These are phyloP conservation scores for Charina bottae DNA, from an alignment of 2,113 vertebrate genomes.

Conservation along the genomic window DNA sequence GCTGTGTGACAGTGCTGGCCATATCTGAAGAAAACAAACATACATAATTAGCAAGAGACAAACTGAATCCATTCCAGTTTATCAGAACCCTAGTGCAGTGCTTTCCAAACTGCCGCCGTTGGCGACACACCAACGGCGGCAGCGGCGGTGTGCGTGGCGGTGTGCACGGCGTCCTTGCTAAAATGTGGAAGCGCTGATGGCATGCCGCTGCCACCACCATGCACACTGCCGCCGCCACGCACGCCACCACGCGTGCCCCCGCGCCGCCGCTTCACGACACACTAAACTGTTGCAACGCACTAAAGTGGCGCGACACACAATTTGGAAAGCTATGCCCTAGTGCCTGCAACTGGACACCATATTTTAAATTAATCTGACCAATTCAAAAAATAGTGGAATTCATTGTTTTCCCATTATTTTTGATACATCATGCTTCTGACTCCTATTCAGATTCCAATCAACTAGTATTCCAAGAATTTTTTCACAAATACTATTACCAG, in stretches of 20 bases:
- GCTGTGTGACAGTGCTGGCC: conserved; percentile 37
- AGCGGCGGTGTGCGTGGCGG: too few relatives aligned
- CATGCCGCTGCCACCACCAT: too few relatives aligned
- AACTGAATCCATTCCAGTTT: neutral
- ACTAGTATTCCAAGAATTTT: neutral
- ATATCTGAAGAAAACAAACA: conserved; percentile 21
- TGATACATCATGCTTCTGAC: neutral
- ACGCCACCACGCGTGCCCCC: too few relatives aligned
- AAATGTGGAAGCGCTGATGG: too few relatives aligned
- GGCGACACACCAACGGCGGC: too few relatives aligned
- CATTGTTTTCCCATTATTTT: neutral
- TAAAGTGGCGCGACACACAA: too few relatives aligned
- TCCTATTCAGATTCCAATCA: conserved; percentile 1
- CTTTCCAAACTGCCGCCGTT: too few relatives aligned
- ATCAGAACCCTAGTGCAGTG: neutral
- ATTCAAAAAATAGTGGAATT: neutral
- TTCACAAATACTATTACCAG: neutral
- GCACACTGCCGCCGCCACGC: too few relatives aligned
- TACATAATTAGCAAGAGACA: neutral
- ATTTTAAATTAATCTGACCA: neutral
- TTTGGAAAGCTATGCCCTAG: too few relatives aligned
- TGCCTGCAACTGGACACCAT: neutral
- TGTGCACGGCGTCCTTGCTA: too few relatives aligned
- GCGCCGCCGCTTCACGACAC: too few relatives aligned
- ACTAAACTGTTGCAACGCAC: too few relatives aligned